A percentile compares a stretch with the other conserved stretches of the same genome.
phyloP scores from a whole-genome alignment of 2,113 vertebrate species.

The Neolamprologus variostigma region DNA sequence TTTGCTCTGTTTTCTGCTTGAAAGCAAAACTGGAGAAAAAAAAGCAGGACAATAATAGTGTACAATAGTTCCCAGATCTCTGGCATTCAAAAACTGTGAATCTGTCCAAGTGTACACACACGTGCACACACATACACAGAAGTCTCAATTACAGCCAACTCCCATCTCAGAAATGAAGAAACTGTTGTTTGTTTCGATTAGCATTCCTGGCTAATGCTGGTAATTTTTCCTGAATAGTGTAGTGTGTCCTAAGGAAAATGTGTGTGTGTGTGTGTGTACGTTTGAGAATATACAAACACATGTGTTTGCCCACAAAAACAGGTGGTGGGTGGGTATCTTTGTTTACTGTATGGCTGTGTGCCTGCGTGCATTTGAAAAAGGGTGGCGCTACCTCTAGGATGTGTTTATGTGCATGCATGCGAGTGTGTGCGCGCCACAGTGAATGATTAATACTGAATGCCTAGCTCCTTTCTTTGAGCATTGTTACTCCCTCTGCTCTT shows the following conservation, averaged over 20 bases:
- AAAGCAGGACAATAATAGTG: constrained; percentile 37
- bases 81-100: constrained; percentile 9
- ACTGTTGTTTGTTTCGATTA: constrained; percentile 68
- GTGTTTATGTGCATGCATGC: not conserved
- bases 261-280: not conserved
- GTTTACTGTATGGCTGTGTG: constrained; percentile 33
- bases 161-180: constrained; percentile 50
- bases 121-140: constrained; percentile 1
- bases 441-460: constrained; percentile 44
- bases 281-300: not conserved
- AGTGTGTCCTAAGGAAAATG: constrained; percentile 17
- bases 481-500: not conserved
- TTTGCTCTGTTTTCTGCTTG: constrained; percentile 30
- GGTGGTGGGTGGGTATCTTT: constrained; percentile 32
- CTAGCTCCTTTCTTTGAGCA: constrained; percentile 37
- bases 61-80: constrained; percentile 55
- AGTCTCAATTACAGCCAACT: constrained; percentile 33
- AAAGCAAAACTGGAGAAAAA: constrained; percentile 46
- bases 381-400: constrained; percentile 2
- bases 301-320: constrained; percentile 28
- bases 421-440: not conserved
- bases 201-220: constrained; percentile 65
- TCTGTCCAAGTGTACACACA: not conserved
- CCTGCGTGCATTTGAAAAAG: constrained; percentile 26
- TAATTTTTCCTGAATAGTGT: constrained; percentile 62